These are phyloP conservation scores for Percina caprodes DNA, from an alignment of 2,113 vertebrate genomes.

Conservation along the genomic window DNA sequence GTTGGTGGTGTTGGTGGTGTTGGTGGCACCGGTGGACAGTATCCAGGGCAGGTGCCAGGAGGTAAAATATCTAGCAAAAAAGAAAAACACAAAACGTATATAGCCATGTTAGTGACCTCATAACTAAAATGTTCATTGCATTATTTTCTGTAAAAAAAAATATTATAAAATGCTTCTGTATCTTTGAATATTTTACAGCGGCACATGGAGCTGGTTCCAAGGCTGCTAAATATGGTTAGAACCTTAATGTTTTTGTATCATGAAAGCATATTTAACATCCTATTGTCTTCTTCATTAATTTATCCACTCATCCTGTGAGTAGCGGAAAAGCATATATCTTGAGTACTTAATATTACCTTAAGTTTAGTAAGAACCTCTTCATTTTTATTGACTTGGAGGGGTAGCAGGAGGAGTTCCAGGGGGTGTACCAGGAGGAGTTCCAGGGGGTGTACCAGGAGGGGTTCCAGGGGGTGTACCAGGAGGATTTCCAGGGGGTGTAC, in stretches of 20 bases:
- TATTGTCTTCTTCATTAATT: background rate
- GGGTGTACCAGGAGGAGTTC: conserved; percentile 34
- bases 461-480: conserved; percentile 48
- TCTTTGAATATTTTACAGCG: conserved; percentile 17
- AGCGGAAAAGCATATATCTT: background rate
- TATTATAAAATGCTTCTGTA: background rate
- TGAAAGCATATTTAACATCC: background rate
- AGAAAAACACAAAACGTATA: background rate
- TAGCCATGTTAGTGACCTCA: background rate
- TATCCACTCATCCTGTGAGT: background rate
- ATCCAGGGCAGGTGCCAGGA: conserved; percentile 61
- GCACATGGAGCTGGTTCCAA: conserved; percentile 70
- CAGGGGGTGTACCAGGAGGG: conserved; percentile 42
- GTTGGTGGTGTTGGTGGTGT: conserved; percentile 21
- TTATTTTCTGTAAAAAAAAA: background rate
- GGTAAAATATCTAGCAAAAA: conserved; percentile 51
- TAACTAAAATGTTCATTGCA: background rate
- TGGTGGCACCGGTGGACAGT: conserved; percentile 52
- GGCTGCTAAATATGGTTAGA: conserved; percentile 79
- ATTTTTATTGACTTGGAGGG: background rate
- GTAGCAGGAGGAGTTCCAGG: conserved; percentile 50
- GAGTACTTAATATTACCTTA: background rate
- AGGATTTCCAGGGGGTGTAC: conserved; percentile 30
- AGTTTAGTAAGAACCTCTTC: background rate
- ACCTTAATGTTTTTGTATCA: background rate